Evolutionary conservation across 2,888 invertebrate species (phyloP), one percentile per base, ranked within the genome.

Genomic region (Lithophane socia): DNA sequence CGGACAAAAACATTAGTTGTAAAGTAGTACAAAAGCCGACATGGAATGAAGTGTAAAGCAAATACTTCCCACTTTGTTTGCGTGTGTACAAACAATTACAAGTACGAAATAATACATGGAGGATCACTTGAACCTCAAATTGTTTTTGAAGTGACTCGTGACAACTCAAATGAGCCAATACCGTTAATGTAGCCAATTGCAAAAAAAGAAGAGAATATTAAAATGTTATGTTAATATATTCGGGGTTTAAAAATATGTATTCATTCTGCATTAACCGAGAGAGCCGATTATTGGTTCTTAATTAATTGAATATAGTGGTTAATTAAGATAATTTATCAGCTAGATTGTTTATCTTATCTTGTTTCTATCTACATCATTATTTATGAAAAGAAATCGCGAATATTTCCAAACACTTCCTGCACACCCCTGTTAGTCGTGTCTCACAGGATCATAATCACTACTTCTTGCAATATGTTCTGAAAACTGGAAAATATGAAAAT

Each of bases 61-160:
- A 90, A 92, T 88, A 91, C 82, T 88, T 77, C 69, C 18, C 61
- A 77, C 83, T 89, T 91, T 94, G 92, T 95, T 94, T 91, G 91
- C 89, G 86, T 92, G 91, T 91, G 75, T 88, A 92, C 89, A 92
- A 92, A 93, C 93, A 94, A 94, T 92, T 90, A 90, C 82, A 73
- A 82, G 82, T 69, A 65, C 37, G 12, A 29, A 85, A 87, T 85
- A 85, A 89, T 90, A 91, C 87, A 90, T 63, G 42, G 88, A 90
- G 82, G 83, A 87, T 81, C 80, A 74, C 80, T 88, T 75, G 78
- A 85, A 82, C 69, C 24, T n/a, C 71, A 86, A 83, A 86, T 83
- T 79, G 69, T 54, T 67, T 85, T 77, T 87, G 21, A 83, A 87
- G 88, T 80, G 80, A 49, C 77, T 89, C 82, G 75, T 80, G 85